Base-by-base conservation (phyloP, 1,140 invertebrate species). In the Platyscapa corneri region DNA sequence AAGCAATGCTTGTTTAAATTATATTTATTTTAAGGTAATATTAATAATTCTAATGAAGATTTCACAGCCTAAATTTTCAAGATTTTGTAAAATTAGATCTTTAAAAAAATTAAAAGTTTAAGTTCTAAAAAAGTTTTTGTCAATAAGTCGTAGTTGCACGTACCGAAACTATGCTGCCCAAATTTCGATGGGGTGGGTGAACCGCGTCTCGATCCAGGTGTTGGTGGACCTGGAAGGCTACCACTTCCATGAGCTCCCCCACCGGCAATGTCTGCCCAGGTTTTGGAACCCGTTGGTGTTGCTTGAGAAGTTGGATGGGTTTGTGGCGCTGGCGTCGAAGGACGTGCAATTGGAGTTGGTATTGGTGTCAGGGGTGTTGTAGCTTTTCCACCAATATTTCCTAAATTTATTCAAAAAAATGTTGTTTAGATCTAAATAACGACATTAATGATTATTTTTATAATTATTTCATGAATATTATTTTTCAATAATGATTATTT, bases 241-340 rank as follows among this genome's bases (percentile, higher is more conserved):
- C n/a, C n/a, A n/a, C n/a, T n/a, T n/a, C n/a, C n/a, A 60, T 79
- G 87, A 27, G 82, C 88, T 30, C 88, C 89, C 39, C 86, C 87
- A 20, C 84, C 87, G 0, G 89, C 91, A 18, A 92, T 78, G 12
- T 92, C 87, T 8, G 91, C 91, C 90, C 91, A 93, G 20, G 87
- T 88, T 75, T 83, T 88, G 18, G 80, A 82, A 77, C 86, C 88
- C 37, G 84, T 83, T 12, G 86, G 84, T n/a, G 87, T 81, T 12
- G 67, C 60, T 42, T 83, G 80, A 72, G 30, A 67, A 70, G 14
- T 80, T 34, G 86, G 86, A 30, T 67, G 85, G 37, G 20, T 32
- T 32, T 75, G 86, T 20, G 27, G 85, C 56, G 70, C 72, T 80
- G 27, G 86, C 2, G 85, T 85, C 78, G 77, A 74, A 53, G 85